phyloP scores from a whole-genome alignment of 2,797 vertebrate genomes.

The Hippopotamyrus pictus region DNA sequence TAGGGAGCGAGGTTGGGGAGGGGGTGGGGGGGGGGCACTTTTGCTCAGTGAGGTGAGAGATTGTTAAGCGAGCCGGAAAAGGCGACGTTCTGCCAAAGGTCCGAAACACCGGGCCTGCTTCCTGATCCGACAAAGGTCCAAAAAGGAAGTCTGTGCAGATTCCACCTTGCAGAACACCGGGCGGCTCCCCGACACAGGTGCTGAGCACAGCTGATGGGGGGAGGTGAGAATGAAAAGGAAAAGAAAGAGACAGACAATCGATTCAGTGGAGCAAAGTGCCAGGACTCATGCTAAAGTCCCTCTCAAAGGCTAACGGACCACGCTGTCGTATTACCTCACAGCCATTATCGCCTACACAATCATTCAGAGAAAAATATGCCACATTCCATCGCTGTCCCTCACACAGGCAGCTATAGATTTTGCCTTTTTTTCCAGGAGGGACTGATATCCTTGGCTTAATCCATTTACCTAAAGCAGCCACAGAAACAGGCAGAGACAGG shows the following conservation, averaged over 20 bases:
- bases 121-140: background rate
- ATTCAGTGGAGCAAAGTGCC: background rate
- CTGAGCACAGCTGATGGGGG: background rate
- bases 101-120: background rate
- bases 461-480: background rate
- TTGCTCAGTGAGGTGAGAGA: background rate
- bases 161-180: background rate
- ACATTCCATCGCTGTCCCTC: background rate
- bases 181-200: background rate
- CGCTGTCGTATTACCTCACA: background rate
- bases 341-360: background rate
- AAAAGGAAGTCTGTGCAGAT: background rate
- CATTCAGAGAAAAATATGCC: background rate
- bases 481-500: background rate
- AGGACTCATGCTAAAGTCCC: background rate
- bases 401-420: background rate
- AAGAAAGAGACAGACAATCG: background rate
- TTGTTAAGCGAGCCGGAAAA: background rate
- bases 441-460: background rate
- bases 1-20: background rate
- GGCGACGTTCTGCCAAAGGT: background rate
- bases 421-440: background rate
- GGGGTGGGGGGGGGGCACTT: no score
- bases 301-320: background rate
- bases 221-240: background rate